A percentile compares a stretch with the other conserved stretches of the same genome.
These are phyloP conservation scores for Euschistus heros DNA, from an alignment of 1,140 invertebrate species.

Conservation along the genomic window DNA sequence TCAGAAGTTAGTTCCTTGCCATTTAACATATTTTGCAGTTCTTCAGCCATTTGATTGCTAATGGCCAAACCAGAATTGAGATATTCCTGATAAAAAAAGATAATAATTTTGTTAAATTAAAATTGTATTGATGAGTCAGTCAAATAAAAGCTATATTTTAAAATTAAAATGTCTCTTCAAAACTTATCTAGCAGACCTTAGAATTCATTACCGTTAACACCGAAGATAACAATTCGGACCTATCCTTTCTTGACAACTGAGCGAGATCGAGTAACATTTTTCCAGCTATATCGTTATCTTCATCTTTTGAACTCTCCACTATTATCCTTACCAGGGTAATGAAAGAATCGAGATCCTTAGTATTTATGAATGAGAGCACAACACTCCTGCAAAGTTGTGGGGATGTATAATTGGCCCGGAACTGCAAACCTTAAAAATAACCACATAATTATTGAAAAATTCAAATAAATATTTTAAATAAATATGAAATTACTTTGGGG, in stretches of 20 bases:
- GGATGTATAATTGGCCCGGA: conserved; percentile 18
- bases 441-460: neutral
- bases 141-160: too few relatives aligned
- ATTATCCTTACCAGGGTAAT: conserved; percentile 10
- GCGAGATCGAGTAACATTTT: neutral
- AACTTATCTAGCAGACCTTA: too few relatives aligned
- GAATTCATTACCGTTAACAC: too few relatives aligned
- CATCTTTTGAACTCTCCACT: conserved; percentile 1
- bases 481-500: too few relatives aligned
- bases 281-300: neutral
- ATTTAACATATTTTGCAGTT: conserved; percentile 45
- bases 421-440: conserved; percentile 21
- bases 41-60: conserved; percentile 43
- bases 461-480: too few relatives aligned
- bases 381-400: neutral
- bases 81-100: conserved; percentile 37
- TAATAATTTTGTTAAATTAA: too few relatives aligned
- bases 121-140: too few relatives aligned
- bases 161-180: too few relatives aligned
- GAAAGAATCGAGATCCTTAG: conserved; percentile 12
- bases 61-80: conserved; percentile 52
- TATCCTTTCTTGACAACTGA: neutral
- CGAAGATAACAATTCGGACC: too few relatives aligned
- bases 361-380: neutral
- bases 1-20: conserved; percentile 47